Evolutionary conservation across 1,140 invertebrate species (phyloP).

Genomic region (Sycobia sp.): DNA sequence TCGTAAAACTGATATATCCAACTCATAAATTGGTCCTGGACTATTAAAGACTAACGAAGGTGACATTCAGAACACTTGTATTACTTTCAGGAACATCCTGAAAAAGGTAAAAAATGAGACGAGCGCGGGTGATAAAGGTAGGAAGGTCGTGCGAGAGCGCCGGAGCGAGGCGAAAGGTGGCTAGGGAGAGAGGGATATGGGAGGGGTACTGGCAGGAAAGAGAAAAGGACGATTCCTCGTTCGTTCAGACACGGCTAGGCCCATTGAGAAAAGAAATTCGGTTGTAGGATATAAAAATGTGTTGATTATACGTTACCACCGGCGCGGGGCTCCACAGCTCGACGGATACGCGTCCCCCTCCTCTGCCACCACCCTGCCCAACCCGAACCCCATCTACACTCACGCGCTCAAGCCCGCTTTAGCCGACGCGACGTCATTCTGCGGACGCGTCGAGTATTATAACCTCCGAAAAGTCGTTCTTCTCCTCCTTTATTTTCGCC

Average conservation of each 20-base stretch:
- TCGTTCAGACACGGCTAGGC: constrained; percentile 32
- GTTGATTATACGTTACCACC: constrained; percentile 60
- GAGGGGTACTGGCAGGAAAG: background rate
- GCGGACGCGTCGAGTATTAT: background rate
- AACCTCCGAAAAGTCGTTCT: no score
- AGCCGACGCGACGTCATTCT: constrained; percentile 10
- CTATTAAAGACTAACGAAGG: no score
- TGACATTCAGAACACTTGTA: background rate
- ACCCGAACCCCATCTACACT: no score
- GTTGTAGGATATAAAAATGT: constrained; percentile 61
- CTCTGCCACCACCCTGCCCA: no score
- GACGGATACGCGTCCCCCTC: constrained; percentile 30
- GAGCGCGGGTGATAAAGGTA: constrained; percentile 24
- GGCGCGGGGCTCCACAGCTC: no score
- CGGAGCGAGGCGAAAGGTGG: no score
- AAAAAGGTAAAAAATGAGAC: constrained; percentile 36
- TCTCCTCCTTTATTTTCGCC: constrained; percentile 29
- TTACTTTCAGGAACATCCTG: background rate
- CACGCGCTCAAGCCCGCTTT: no score
- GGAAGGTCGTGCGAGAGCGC: background rate
- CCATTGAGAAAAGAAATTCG: constrained; percentile 59
- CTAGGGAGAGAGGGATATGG: background rate
- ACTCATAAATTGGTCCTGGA: no score
- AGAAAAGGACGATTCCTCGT: background rate
- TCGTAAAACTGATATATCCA: no score